These are phyloP conservation scores for Rhadinocentrus ornatus DNA, from an alignment of 2,797 vertebrate genomes.

Conservation along the genomic window DNA sequence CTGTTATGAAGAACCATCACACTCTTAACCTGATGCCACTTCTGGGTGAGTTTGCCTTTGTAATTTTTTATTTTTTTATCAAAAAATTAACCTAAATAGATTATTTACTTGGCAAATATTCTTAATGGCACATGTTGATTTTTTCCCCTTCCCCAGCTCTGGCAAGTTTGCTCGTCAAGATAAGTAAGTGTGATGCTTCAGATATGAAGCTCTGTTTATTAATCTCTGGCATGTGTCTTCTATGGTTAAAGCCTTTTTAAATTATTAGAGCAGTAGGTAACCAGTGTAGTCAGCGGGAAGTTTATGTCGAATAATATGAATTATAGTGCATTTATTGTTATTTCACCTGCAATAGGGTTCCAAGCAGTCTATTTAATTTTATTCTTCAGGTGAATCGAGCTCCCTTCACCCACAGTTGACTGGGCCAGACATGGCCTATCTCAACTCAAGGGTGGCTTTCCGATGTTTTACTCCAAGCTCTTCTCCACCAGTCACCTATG, in stretches of 20 bases:
- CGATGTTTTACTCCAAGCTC: constrained; percentile 49
- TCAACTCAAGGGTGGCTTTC: constrained; percentile 57
- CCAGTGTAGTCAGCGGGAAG: too few species aligned
- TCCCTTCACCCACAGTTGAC: constrained; percentile 55
- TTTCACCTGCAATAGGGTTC: background rate
- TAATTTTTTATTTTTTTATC: background rate
- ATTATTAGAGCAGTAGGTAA: background rate
- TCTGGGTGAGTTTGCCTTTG: constrained; percentile 79
- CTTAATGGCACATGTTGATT: constrained; percentile 4
- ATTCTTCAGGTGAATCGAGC: constrained; percentile 52
- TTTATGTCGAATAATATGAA: background rate
- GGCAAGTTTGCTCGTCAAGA: constrained; percentile 47
- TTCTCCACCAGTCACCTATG: constrained; percentile 56
- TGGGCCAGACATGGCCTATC: constrained; percentile 76
- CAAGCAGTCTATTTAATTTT: background rate
- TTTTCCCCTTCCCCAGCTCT: constrained; percentile 58
- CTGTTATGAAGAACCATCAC: constrained; percentile 61
- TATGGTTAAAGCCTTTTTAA: background rate
- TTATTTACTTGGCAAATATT: background rate
- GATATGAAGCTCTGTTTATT: constrained; percentile 4
- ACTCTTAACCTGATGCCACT: constrained; percentile 52
- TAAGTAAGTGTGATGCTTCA: constrained; percentile 57
- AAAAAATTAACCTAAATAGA: background rate
- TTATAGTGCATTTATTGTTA: background rate
- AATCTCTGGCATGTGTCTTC: background rate